Evolutionary conservation across 2,797 vertebrate genomes (phyloP), one percentile per base, ranked within the genome.

Genomic region (Bufotes viridis): DNA sequence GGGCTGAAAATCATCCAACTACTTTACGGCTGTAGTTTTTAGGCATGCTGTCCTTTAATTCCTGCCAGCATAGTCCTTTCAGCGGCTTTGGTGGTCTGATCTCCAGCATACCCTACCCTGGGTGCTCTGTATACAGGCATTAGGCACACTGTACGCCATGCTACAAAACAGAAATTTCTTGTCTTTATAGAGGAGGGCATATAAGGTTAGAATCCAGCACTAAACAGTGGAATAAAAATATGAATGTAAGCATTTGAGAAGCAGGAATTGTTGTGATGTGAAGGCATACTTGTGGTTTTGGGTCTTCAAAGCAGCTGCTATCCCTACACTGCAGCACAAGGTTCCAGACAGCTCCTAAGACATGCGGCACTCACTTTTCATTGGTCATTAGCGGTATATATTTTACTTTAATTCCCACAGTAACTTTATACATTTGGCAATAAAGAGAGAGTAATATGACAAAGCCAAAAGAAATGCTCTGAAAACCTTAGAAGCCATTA

Each of bases 281-380:
- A 67, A 88, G 51, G 63, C 82, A 88, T 88, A 84, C 24, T 88
- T 88, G 87, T 88, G 87, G 87, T 88, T 88, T 88, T 42, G 55
- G 18, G 82, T 55, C 87, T 88, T 84, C 72, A 78, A 67, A 88
- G 82, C 87, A 84, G 87, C 82, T 88, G 87, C 82, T 84, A 79
- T 79, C 65, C 65, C 58, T 58, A 88, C 70, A 88, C 61, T 84
- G 75, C 72, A 79, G 57, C 26, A 78, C 61, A 58, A 55, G 74
- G 51, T 88, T 88, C 79, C 87, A 88, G 87, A 88, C 81, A 69
- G 75, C 74, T 88, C 67, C 87, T 79, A 82, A 84, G 81, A 78
- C 74, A 18, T 17, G 17, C 67, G 69, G 81, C 57, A 61, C 81
- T 88, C 65, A 51, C 61, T 88, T 78, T 70, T 72, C 82, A 34